phyloP scores from a whole-genome alignment of 2,797 vertebrate genomes.

The Mormyrus hasselquistii region DNA sequence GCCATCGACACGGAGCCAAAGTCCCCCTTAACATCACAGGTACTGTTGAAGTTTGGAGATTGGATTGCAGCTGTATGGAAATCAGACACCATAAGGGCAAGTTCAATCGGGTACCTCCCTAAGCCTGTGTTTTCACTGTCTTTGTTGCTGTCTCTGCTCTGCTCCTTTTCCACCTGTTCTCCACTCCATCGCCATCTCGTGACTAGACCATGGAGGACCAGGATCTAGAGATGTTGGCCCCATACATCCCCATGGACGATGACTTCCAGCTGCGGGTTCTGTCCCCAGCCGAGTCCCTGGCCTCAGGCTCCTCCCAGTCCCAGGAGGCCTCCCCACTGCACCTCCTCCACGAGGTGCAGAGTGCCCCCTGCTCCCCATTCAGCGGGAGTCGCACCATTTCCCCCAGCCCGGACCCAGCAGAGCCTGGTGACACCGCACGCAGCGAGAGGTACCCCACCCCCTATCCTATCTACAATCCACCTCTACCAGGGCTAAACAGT shows the following conservation, averaged over 20 bases:
- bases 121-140: neutral
- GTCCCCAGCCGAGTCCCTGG: constrained; percentile 65
- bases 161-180: neutral
- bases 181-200: neutral
- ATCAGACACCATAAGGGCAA: neutral
- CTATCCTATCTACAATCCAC: neutral
- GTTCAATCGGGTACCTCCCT: neutral
- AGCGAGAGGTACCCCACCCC: constrained; percentile 42
- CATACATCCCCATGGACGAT: constrained; percentile 97
- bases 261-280: constrained; percentile 90
- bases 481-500: neutral
- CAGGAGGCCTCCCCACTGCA: constrained; percentile 54
- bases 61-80: neutral
- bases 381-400: constrained; percentile 59
- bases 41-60: constrained; percentile 40
- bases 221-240: constrained; percentile 94
- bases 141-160: neutral
- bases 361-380: constrained; percentile 59
- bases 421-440: constrained; percentile 23
- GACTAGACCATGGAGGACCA: constrained; percentile 75
- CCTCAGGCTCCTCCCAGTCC: constrained; percentile 49
- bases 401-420: constrained; percentile 53
- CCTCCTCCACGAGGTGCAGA: constrained; percentile 51
- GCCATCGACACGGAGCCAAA: constrained; percentile 89
- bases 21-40: constrained; percentile 81